Conservation (phyloP, 1,140 invertebrate species). For the Diorhabda carinulata region DNA sequence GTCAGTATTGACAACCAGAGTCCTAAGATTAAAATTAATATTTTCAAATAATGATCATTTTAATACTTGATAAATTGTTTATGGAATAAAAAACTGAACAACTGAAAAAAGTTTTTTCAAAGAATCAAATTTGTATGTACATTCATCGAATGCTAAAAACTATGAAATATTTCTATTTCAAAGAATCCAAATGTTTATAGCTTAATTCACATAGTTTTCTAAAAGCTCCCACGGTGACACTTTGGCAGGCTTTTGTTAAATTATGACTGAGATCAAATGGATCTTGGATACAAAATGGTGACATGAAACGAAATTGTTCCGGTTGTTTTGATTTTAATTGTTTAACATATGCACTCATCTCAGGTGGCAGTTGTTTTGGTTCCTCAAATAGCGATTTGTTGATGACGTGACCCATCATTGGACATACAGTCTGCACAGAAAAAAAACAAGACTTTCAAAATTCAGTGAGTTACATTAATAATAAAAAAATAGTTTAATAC, state of each 20-base stretch:
- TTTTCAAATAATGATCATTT: too few relatives aligned
- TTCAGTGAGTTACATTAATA: too few relatives aligned
- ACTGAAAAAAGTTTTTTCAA: too few relatives aligned
- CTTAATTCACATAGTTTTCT: conserved; percentile 34
- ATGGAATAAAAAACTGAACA: too few relatives aligned
- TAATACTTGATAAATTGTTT: too few relatives aligned
- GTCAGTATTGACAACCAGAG: too few relatives aligned
- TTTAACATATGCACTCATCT: conserved; percentile 40
- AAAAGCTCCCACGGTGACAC: conserved; percentile 33
- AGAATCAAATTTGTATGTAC: too few relatives aligned
- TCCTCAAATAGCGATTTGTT: conserved; percentile 38
- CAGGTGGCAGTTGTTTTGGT: conserved; percentile 34
- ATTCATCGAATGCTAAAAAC: too few relatives aligned
- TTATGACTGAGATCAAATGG: conserved; percentile 51
- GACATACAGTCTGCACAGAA: conserved; percentile 44
- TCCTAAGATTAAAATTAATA: too few relatives aligned
- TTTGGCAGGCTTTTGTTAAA: conserved; percentile 43
- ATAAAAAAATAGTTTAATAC: too few relatives aligned
- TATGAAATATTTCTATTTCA: too few relatives aligned
- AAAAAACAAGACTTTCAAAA: neutral
- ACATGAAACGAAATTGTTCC: conserved; percentile 37
- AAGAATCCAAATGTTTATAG: neutral
- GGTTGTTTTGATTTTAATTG: conserved; percentile 32
- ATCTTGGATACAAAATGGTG: conserved; percentile 48
- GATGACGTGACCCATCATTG: conserved; percentile 41